These are phyloP conservation scores for Brachionus calyciflorus DNA, from an alignment of 1,140 invertebrate species.

Conservation along the genomic window DNA sequence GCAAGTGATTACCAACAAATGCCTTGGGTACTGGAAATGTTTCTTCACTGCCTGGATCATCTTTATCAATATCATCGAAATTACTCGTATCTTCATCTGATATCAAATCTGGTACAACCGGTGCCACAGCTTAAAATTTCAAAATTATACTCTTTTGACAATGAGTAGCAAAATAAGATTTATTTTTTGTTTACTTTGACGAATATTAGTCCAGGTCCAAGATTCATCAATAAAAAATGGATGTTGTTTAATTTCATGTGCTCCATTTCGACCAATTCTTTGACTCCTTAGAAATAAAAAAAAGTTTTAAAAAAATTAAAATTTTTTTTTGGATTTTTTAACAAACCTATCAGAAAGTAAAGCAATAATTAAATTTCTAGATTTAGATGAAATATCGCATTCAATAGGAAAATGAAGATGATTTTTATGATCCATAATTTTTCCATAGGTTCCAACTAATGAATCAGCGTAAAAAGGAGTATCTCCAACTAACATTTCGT, in stretches of 20 bases:
- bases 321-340: not conserved
- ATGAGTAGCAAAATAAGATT: not conserved
- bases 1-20: conserved; percentile 95
- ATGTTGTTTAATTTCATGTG: conserved; percentile 90
- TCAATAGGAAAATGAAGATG: conserved; percentile 91
- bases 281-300: conserved; percentile 64
- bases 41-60: conserved; percentile 73
- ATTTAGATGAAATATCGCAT: conserved; percentile 32
- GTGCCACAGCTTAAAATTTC: conserved; percentile 71
- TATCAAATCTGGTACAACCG: conserved; percentile 87
- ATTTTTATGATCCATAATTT: conserved; percentile 98
- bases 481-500: conserved; percentile 94
- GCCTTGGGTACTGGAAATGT: conserved; percentile 89
- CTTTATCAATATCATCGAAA: conserved; percentile 75
- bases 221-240: conserved; percentile 87
- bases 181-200: conserved; percentile 59
- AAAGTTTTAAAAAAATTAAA: not conserved
- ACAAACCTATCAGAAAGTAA: conserved; percentile 34
- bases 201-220: conserved; percentile 93
- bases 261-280: conserved; percentile 84
- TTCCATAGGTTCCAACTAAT: conserved; percentile 93
- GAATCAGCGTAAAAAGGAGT: conserved; percentile 98
- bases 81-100: conserved; percentile 97
- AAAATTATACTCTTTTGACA: not conserved
- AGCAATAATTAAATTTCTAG: conserved; percentile 14